Percentiles rank a stretch among this genome's conserved stretches.
These are phyloP conservation scores for Drosophila navojoa DNA, from an alignment of 1,140 invertebrate genomes.

Conservation along the genomic window DNA sequence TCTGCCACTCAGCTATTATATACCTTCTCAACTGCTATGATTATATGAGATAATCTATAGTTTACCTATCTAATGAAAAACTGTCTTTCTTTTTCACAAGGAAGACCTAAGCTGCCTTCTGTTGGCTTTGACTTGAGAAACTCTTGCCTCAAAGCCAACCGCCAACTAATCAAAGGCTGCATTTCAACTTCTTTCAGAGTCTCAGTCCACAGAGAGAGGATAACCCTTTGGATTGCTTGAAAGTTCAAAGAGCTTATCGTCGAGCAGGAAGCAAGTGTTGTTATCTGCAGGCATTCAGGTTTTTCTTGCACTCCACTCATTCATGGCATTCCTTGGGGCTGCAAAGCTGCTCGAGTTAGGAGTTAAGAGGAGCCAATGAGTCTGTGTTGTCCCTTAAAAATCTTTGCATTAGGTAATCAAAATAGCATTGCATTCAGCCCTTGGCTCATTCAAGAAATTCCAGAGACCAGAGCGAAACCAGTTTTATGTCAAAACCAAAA, in stretches of 20 bases:
- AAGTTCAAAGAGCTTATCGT: slow-evolving; percentile 2
- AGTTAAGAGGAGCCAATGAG: not conserved
- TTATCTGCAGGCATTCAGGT: not conserved
- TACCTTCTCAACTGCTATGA: no score
- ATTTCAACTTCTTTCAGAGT: not conserved
- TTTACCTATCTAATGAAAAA: no score
- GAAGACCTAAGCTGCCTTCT: no score
- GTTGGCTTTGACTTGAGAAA: no score
- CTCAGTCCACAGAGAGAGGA: not conserved
- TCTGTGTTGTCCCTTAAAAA: not conserved
- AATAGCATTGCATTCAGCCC: slow-evolving; percentile 16
- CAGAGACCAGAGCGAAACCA: slow-evolving; percentile 36
- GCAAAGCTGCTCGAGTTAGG: not conserved
- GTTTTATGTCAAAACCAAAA: slow-evolving; percentile 69
- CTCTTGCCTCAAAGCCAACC: not conserved
- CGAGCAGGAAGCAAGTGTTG: not conserved
- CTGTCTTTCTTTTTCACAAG: no score
- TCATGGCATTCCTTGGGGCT: slow-evolving; percentile 16
- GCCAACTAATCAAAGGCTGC: not conserved
- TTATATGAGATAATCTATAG: no score
- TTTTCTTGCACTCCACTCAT: not conserved
- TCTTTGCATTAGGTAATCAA: slow-evolving; percentile 19
- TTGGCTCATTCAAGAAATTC: slow-evolving; percentile 39
- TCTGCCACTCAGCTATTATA: no score
- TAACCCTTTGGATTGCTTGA: not conserved